Evolutionary conservation across 1,140 invertebrate genomes (phyloP).

Genomic region (Saccostrea glomerata): DNA sequence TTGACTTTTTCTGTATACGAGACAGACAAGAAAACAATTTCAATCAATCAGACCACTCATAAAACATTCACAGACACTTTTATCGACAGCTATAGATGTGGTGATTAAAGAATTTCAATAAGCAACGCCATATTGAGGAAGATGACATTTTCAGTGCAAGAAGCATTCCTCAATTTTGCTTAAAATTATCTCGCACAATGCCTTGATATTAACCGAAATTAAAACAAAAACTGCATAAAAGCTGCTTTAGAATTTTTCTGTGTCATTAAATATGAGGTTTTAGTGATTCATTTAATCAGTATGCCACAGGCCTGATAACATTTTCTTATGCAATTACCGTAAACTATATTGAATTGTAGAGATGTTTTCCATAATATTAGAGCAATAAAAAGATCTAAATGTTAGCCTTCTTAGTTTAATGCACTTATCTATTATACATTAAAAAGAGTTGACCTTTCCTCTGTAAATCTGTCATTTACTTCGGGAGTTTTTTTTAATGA

Average conservation of each 20-base stretch:
- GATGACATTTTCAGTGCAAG: constrained; percentile 9
- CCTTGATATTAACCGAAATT: constrained; percentile 13
- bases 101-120: constrained; percentile 33
- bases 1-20: background rate
- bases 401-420: too few relatives aligned
- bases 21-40: constrained; percentile 20
- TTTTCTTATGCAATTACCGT: background rate
- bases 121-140: background rate
- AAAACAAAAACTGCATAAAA: background rate
- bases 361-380: too few relatives aligned
- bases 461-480: too few relatives aligned
- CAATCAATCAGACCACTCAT: background rate
- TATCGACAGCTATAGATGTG: constrained; percentile 2
- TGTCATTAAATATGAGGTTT: background rate
- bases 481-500: too few relatives aligned
- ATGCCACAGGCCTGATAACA: background rate
- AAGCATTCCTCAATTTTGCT: background rate
- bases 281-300: constrained; percentile 12
- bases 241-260: background rate
- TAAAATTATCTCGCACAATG: background rate
- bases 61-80: constrained; percentile 26
- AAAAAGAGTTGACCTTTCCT: too few relatives aligned
- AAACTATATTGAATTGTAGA: too few relatives aligned
- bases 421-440: too few relatives aligned
- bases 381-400: too few relatives aligned